These are phyloP conservation scores for Telmatochromis sp. DNA, from an alignment of 2,113 vertebrate species.

Conservation along the genomic window DNA sequence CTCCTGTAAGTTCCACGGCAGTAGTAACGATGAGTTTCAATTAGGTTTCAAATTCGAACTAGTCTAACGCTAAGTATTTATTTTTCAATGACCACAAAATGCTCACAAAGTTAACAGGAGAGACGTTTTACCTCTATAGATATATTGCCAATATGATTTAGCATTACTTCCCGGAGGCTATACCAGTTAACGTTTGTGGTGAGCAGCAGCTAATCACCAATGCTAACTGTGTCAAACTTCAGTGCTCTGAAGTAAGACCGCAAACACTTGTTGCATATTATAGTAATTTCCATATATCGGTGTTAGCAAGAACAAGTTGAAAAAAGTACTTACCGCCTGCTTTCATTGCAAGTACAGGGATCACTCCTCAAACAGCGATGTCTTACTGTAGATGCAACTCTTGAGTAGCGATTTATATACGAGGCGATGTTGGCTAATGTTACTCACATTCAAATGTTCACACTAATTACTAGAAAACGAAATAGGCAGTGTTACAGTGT, in stretches of 20 bases:
- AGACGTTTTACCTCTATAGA: not conserved
- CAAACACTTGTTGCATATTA: not conserved
- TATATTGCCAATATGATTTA: not conserved
- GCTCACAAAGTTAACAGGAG: fast-evolving
- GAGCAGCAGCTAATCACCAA: not conserved
- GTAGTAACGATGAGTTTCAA: not conserved
- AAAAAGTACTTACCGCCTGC: slow-evolving; percentile 69
- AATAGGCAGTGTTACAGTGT: too few relatives aligned
- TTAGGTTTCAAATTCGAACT: not conserved
- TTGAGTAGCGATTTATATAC: not conserved
- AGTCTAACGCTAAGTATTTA: not conserved
- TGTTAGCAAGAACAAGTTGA: not conserved
- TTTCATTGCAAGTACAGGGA: slow-evolving; percentile 72
- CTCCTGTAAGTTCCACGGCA: slow-evolving; percentile 42
- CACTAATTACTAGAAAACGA: not conserved
- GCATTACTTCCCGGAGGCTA: not conserved
- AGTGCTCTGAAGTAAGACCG: not conserved
- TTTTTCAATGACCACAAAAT: not conserved
- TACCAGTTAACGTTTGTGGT: not conserved
- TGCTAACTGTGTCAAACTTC: not conserved
- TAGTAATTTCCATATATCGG: fast-evolving
- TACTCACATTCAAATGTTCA: not conserved
- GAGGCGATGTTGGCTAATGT: not conserved
- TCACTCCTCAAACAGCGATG: not conserved
- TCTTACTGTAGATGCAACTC: not conserved